These are phyloP conservation scores for Pristionchus maxplancki DNA, from an alignment of 2,888 invertebrate genomes.

Conservation along the genomic window DNA sequence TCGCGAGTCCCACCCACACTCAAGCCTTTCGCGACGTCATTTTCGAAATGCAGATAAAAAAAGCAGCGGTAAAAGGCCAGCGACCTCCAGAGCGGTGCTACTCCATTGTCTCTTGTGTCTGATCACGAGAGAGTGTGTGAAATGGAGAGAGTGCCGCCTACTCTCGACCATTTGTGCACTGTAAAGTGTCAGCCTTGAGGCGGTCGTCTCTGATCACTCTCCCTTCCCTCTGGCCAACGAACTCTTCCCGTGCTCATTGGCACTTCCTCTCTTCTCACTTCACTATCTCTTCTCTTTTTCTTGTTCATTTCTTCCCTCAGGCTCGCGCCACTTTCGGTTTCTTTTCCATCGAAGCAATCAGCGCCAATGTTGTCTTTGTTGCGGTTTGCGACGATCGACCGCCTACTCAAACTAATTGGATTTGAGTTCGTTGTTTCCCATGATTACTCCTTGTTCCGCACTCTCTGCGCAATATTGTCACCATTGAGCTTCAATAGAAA, in stretches of 20 bases:
- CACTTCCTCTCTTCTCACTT: neutral
- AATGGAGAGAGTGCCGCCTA: neutral
- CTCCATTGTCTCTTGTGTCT: neutral
- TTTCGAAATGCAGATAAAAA: neutral
- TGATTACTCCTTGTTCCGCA: neutral
- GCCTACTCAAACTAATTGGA: neutral
- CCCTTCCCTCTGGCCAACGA: neutral
- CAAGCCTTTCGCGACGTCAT: neutral
- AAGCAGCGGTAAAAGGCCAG: neutral
- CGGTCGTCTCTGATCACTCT: neutral
- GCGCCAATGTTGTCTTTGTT: constrained; percentile 23
- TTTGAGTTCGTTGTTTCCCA: neutral
- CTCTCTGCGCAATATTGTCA: neutral
- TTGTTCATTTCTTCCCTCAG: neutral
- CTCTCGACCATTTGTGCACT: neutral
- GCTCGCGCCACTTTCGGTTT: constrained; percentile 13
- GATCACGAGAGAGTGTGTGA: neutral
- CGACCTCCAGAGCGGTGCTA: neutral
- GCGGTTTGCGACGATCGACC: neutral
- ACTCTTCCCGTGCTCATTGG: neutral
- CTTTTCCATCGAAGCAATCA: neutral
- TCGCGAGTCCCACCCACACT: neutral
- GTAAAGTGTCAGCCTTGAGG: constrained; percentile 15
- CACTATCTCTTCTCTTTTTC: neutral
- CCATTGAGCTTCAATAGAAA: neutral